A percentile compares a stretch with the other conserved stretches of the same genome.
These are phyloP conservation scores for Rostratula benghalensis DNA, from an alignment of 2,113 vertebrate genomes.

Conservation along the genomic window DNA sequence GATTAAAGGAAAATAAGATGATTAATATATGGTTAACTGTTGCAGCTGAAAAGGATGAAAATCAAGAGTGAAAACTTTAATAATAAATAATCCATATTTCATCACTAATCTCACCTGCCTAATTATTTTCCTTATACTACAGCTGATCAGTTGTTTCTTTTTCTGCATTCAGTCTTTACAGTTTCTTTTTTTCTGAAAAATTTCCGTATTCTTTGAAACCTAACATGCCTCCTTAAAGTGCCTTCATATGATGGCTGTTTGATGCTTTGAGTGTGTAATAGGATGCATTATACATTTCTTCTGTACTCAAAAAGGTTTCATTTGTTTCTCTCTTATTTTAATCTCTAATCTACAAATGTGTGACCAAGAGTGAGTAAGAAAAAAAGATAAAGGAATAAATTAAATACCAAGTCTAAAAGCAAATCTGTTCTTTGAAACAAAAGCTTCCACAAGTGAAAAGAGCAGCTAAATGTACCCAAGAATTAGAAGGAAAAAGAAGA, in stretches of 20 bases:
- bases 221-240: neutral
- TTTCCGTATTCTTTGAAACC: neutral
- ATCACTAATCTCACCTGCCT: neutral
- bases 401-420: neutral
- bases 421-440: neutral
- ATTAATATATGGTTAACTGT: neutral
- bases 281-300: no score
- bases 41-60: neutral
- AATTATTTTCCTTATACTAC: neutral
- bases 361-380: neutral
- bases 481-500: neutral
- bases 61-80: neutral
- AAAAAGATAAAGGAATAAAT: neutral
- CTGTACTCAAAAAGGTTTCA: neutral
- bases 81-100: neutral
- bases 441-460: neutral
- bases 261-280: neutral
- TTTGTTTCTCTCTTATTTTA: neutral
- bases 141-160: neutral
- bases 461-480: neutral
- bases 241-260: neutral
- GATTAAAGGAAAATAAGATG: neutral
- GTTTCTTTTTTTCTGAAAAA: neutral
- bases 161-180: neutral
- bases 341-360: neutral